Conservation (phyloP, 2,797 vertebrate genomes). For the Hyperoplus immaculatus region DNA sequence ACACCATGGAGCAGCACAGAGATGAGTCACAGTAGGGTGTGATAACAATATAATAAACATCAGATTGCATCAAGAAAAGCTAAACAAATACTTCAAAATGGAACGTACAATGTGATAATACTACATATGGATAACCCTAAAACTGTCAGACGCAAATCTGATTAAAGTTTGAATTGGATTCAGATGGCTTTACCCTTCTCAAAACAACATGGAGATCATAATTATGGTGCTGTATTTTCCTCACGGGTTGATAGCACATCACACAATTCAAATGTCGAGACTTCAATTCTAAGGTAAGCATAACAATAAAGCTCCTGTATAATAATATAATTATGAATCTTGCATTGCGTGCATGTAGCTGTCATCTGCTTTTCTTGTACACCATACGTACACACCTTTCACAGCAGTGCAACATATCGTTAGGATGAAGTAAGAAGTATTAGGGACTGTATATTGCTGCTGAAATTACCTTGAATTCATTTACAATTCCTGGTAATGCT, state of each 20-base stretch:
- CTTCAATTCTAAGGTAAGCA: slow-evolving; percentile 9
- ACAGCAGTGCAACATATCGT: neutral
- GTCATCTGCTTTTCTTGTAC: neutral
- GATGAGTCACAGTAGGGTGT: neutral
- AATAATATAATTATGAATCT: slow-evolving; percentile 11
- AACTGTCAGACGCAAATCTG: slow-evolving; percentile 18
- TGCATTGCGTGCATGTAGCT: neutral
- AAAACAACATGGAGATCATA: slow-evolving; percentile 55
- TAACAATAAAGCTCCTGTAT: slow-evolving; percentile 25
- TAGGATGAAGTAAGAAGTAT: neutral
- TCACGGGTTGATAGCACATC: slow-evolving; percentile 32
- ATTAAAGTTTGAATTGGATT: slow-evolving; percentile 43
- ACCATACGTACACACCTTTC: neutral
- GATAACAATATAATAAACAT: slow-evolving; percentile 17
- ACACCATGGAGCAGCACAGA: neutral
- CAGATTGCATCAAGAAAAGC: slow-evolving; percentile 18
- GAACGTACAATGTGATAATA: slow-evolving; percentile 7
- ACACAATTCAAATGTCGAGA: slow-evolving; percentile 58
- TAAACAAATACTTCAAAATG: slow-evolving; percentile 12
- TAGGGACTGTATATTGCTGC: neutral
- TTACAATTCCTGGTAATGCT: neutral
- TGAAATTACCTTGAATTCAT: slow-evolving; percentile 8
- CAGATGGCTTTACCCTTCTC: slow-evolving; percentile 42
- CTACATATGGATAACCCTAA: neutral
- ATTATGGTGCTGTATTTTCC: slow-evolving; percentile 33